Evolutionary conservation across 2,888 invertebrate species (phyloP).

Genomic region (Trissoscelio sp.): DNA sequence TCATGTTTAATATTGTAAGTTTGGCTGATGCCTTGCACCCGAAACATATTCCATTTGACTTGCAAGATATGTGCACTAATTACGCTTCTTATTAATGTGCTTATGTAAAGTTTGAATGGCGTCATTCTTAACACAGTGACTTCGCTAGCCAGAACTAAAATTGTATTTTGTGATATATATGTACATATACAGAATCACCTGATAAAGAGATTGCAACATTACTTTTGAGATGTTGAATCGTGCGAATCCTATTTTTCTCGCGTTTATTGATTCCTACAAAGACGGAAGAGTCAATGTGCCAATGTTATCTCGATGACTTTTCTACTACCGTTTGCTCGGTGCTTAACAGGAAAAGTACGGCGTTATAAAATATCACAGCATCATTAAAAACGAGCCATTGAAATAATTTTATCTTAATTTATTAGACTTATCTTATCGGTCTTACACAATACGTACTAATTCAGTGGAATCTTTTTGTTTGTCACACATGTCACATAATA

Average conservation of each 20-base stretch:
- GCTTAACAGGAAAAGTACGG: slow-evolving; percentile 37
- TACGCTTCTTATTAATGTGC: slow-evolving; percentile 32
- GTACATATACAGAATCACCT: too few relatives aligned
- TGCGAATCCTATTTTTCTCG: slow-evolving; percentile 29
- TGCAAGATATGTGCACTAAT: slow-evolving; percentile 7
- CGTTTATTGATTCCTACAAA: slow-evolving; percentile 34
- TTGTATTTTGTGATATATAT: too few relatives aligned
- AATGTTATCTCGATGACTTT: slow-evolving; percentile 38
- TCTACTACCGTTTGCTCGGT: slow-evolving; percentile 21
- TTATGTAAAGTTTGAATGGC: slow-evolving; percentile 34
- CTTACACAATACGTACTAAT: slow-evolving; percentile 20
- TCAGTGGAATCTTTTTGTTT: slow-evolving; percentile 44
- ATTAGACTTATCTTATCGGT: slow-evolving; percentile 56
- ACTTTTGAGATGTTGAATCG: slow-evolving; percentile 8
- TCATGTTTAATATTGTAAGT: slow-evolving; percentile 23
- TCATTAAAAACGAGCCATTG: slow-evolving; percentile 20
- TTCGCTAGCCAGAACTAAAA: slow-evolving; percentile 27
- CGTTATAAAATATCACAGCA: neutral
- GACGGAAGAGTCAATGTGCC: slow-evolving; percentile 45
- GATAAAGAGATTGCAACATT: slow-evolving; percentile 35
- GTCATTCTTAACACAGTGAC: slow-evolving; percentile 38
- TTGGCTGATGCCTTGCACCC: slow-evolving; percentile 20
- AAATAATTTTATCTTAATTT: slow-evolving; percentile 51
- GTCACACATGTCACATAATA: neutral
- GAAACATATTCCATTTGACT: slow-evolving; percentile 33